Conservation (phyloP, 2,113 vertebrate genomes). For the Phrynosoma blainvillii region DNA sequence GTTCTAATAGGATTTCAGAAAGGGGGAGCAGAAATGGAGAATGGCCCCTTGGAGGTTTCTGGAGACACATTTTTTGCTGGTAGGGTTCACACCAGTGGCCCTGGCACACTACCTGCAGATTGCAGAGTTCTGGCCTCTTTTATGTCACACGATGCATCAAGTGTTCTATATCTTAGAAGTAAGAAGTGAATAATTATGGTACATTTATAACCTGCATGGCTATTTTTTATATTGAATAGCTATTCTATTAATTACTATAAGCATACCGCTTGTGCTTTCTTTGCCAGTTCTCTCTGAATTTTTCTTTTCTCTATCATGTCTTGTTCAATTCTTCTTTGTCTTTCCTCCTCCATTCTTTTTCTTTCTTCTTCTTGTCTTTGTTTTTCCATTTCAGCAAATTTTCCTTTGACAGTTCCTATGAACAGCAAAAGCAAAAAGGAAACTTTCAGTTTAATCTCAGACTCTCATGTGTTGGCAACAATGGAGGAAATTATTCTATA, state of each 20-base stretch:
- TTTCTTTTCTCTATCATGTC: constrained; percentile 94
- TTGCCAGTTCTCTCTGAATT: constrained; percentile 92
- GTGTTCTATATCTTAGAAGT: not conserved
- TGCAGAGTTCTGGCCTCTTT: too few relatives aligned
- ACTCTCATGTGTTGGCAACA: not conserved
- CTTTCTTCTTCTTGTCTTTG: constrained; percentile 91
- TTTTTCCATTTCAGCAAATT: constrained; percentile 98
- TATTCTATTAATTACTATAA: not conserved
- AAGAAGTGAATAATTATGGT: not conserved
- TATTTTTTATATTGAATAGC: not conserved
- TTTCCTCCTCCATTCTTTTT: constrained; percentile 90
- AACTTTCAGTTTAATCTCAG: not conserved
- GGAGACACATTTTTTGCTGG: not conserved
- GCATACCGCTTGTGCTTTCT: constrained; percentile 89
- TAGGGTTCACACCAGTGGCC: not conserved
- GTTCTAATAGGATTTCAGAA: too few relatives aligned
- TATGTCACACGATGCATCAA: not conserved
- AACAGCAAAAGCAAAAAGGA: constrained; percentile 20
- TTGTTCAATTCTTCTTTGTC: constrained; percentile 90
- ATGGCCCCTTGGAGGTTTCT: too few relatives aligned
- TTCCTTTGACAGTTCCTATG: constrained; percentile 96
- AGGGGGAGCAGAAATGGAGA: too few relatives aligned
- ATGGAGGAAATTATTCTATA: not conserved
- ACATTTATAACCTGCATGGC: rapidly evolving
- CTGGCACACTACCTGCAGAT: too few relatives aligned